Base-by-base conservation (phyloP, 1,140 invertebrate species). In the Drosophila prosaltans region DNA sequence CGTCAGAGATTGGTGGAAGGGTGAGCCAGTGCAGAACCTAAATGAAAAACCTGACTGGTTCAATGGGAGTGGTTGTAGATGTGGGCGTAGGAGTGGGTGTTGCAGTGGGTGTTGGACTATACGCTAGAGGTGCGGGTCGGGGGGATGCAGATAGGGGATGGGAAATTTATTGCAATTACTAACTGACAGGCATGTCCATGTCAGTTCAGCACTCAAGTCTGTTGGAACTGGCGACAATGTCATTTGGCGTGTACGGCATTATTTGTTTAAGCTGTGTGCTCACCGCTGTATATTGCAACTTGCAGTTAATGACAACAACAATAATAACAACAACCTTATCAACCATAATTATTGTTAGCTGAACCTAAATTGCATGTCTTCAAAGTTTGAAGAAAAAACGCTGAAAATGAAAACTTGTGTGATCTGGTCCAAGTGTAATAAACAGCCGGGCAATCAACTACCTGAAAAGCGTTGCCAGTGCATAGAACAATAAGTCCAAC, bases 261-360 rank as follows among this genome's bases (percentile, higher is more conserved):
- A 84, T 89, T 89, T 89, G 84, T 89, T 84, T 80, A 74, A 88
- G 84, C 71, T 89, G 80, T 88, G 80, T 88, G 77, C 76, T 70
- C 76, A 59, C 39, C 60, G 73, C 73, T 82, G 80, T 80, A 79
- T 75, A 85, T 88, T 88, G 84, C 80, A 73, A 64, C 78, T 78
- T 51, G 48, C 71, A 89, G 83, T 80, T 88, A 88, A 88, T 84
- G 71, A 60, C 62, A 81, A 45, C 39, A 61, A 9, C 69, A 72
- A 66, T 63, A 70, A 63, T 26, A 61, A 51, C 64, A 58, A 16
- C 64, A 41, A 11, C 68, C 51, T 54, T 64, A 74, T 51, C 28
- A 78, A 62, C 45, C 63, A 72, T 74, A 69, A 84, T 86, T 81
- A 81, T 86, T 81, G 82, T 66, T 65, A 72, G 72, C 72, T 76